Evolutionary conservation across 2,113 vertebrate genomes (phyloP), one percentile per base, ranked within the genome.

Genomic region (Arvicanthis niloticus): DNA sequence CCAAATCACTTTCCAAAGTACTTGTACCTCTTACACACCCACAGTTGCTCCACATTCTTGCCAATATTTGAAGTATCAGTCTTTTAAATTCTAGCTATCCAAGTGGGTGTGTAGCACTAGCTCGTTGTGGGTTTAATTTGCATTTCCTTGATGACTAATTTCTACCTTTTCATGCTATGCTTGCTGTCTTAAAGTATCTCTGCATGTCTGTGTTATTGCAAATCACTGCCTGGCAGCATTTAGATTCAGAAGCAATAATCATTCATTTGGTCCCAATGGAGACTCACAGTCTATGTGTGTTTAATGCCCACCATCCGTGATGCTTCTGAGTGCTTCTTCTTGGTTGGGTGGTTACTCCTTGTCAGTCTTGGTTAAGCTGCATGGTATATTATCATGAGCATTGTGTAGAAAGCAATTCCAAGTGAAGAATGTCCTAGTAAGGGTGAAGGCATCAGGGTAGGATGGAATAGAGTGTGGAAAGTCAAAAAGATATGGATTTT

Each of bases 21-120:
- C 78, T 65, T 84, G n/a, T 62, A 91, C 85, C 73, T 76, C 78
- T 96, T 95, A 48, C 22, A 73, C 76, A 89, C 60, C 34, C 72
- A 96, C 84, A 92, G 56, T 70, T 94, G 73, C 78, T 97, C 82
- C 45, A 93, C 37, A 94, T 95, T 51, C 26, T 91, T 95, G 77
- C 78, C 93, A 96, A 97, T 96, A 92, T 97, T 96, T 98, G 72
- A 92, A 92, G 90, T 93, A 96, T 60, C 75, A 93, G 42, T 80
- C 70, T 93, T 91, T 84, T 85, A 96, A 95, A 92, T 91, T 88
- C 88, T 85, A 95, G 76, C 76, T 95, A 16, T 94, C 94, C 67
- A 37, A 75, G 75, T 95, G 56, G 45, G 45, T 62, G 88, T 95
- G 70, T 94, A 60, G 58, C 34, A 1, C 67, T 95, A 92, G 81